Base-by-base conservation (phyloP, 1,140 invertebrate genomes). In the Diachasma alloeum region DNA sequence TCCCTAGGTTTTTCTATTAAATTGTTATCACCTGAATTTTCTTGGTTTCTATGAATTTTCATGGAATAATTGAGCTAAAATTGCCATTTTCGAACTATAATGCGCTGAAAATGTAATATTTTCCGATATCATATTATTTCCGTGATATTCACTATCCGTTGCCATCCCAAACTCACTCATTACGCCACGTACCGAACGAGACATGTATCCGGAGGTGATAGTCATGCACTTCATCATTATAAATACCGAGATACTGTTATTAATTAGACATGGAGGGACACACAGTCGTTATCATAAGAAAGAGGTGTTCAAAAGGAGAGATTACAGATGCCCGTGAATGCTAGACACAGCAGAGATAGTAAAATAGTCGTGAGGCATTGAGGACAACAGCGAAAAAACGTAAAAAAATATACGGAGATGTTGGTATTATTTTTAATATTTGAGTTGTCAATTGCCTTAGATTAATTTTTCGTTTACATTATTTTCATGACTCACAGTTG, bases 401-500 rank as follows among this genome's bases (percentile, higher is more conserved):
- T 9, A 63, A 31, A 63, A 11, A 63, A 19, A 56, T 44, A 13
- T 2, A 31, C 31, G 31, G 9, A 72, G 36, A 19, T 22, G 9
- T 13, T 26, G 15, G n/a, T 53, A 68, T 53, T 48, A 46, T 68
- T 36, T 68, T 68, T 66, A 26, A 66, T 66, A 17, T 6, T n/a
- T 26, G 53, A 59, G n/a, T 63, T 68, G 31, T 17, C 31, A 37
- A 68, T 68, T 59, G 24, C 17, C 26, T 26, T 72, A 63, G 31
- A 46, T 74, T 39, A 17, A 67, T 44, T 48, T 72, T 72, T 66
- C 87, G 83, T 83, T 88, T 83, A 88, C 86, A 88, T 85, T 89
- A 85, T 87, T 85, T 85, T 73, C 79, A 76, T 85, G 83, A 94
- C 93, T 95, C 91, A 96, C 95, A 96, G 88, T 94, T 92, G 84